These are phyloP conservation scores for Phodopus roborovskii DNA, from an alignment of 2,113 vertebrate genomes.

Conservation along the genomic window DNA sequence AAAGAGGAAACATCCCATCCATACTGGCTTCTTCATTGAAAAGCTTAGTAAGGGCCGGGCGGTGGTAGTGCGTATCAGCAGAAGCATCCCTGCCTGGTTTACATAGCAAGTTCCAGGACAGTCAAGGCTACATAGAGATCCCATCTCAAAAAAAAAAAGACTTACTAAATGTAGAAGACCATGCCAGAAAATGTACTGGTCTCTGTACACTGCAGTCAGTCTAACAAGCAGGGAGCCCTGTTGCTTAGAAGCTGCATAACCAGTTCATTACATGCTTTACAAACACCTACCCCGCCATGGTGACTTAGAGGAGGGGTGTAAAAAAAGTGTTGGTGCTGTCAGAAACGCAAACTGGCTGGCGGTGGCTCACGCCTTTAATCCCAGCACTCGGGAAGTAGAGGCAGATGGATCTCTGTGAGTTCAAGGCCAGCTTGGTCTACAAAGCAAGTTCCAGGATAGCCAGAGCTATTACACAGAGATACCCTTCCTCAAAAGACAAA, in stretches of 20 bases:
- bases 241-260: neutral
- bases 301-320: neutral
- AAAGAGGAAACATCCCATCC: neutral
- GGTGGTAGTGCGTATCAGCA: neutral
- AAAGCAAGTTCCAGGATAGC: neutral
- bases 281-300: neutral
- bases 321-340: neutral
- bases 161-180: slow-evolving; percentile 39
- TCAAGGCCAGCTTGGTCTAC: neutral
- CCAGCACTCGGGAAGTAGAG: neutral
- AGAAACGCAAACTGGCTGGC: neutral
- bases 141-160: neutral
- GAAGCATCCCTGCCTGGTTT: neutral
- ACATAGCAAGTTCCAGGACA: neutral
- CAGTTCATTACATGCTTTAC: neutral
- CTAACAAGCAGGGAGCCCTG: neutral
- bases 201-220: neutral
- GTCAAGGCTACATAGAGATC: neutral
- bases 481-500: neutral
- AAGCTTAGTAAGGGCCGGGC: neutral
- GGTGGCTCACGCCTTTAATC: neutral
- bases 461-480: neutral
- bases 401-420: neutral
- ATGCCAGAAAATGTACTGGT: slow-evolving; percentile 1
- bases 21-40: no score